A percentile compares a stretch with the other conserved stretches of the same genome.
Conservation (phyloP, 2,113 vertebrate species). For the Cheilinus undulatus region DNA sequence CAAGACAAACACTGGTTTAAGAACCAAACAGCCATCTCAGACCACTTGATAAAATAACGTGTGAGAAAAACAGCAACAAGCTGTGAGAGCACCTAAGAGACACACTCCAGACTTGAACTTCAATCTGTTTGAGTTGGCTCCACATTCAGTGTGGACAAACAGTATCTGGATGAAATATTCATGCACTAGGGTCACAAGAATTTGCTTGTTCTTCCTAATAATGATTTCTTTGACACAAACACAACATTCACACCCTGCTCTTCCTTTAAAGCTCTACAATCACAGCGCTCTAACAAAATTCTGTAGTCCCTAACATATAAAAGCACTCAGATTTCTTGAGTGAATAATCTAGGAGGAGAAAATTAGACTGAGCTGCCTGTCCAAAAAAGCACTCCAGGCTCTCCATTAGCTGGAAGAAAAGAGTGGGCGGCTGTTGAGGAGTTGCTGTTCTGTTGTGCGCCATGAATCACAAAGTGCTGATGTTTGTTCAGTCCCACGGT, state of each 20-base stretch:
- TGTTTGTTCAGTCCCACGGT: constrained; percentile 55
- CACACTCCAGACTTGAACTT: neutral
- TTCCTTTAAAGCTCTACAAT: neutral
- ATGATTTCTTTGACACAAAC: neutral
- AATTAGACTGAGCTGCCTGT: constrained; percentile 18
- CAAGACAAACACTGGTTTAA: neutral
- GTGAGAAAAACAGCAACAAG: constrained; percentile 1
- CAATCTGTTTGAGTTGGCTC: neutral
- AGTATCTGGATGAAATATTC: neutral
- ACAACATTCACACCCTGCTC: neutral
- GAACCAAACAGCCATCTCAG: neutral
- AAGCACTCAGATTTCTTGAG: constrained; percentile 43
- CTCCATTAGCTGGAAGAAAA: constrained; percentile 56
- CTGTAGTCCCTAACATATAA: constrained; percentile 32
- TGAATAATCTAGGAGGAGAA: constrained; percentile 24
- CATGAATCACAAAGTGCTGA: constrained; percentile 68
- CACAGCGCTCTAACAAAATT: neutral
- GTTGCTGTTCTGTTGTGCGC: constrained; percentile 52
- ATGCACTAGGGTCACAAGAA: neutral
- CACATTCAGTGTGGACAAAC: neutral
- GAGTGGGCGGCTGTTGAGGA: constrained; percentile 34
- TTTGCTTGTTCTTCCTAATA: neutral
- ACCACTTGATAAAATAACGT: neutral
- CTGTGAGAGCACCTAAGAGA: neutral
- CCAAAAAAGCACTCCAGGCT: constrained; percentile 54